Conservation (phyloP, 30 jellyfish, hydroid and myxozoan species). For the Turritopsis dohrnii region DNA sequence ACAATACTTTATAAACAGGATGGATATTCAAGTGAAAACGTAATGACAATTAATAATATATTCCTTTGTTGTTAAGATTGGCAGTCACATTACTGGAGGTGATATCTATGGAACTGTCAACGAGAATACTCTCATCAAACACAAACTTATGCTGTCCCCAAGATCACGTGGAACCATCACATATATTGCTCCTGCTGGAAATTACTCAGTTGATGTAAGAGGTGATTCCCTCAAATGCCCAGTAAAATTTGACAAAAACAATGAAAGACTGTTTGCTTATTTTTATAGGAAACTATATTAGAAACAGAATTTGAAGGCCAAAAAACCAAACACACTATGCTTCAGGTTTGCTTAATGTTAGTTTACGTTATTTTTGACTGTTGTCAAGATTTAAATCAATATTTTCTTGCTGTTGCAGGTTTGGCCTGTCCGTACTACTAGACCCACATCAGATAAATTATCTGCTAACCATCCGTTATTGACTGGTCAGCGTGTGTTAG, state of each 20-base stretch:
- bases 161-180: slow-evolving; percentile 89
- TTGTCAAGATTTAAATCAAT: not conserved
- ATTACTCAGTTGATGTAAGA: slow-evolving; percentile 83
- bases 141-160: slow-evolving; percentile 90
- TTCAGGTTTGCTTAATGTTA: slow-evolving; percentile 52
- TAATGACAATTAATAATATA: not conserved
- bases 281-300: slow-evolving; percentile 67
- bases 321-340: slow-evolving; percentile 86
- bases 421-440: slow-evolving; percentile 99
- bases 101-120: slow-evolving; percentile 89
- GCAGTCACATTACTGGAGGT: slow-evolving; percentile 97
- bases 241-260: too few relatives aligned
- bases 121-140: slow-evolving; percentile 89
- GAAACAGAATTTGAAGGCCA: slow-evolving; percentile 98
- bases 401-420: slow-evolving; percentile 32
- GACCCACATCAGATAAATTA: slow-evolving; percentile 93
- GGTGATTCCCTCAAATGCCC: too few relatives aligned
- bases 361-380: not conserved
- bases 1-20: not conserved
- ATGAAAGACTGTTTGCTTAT: too few relatives aligned
- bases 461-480: slow-evolving; percentile 98
- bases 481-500: slow-evolving; percentile 99
- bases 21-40: too few relatives aligned
- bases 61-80: slow-evolving; percentile 47
- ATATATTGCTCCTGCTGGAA: slow-evolving; percentile 90